Conservation (phyloP, 2,797 vertebrate genomes). For the Toxotes lorentzi region DNA sequence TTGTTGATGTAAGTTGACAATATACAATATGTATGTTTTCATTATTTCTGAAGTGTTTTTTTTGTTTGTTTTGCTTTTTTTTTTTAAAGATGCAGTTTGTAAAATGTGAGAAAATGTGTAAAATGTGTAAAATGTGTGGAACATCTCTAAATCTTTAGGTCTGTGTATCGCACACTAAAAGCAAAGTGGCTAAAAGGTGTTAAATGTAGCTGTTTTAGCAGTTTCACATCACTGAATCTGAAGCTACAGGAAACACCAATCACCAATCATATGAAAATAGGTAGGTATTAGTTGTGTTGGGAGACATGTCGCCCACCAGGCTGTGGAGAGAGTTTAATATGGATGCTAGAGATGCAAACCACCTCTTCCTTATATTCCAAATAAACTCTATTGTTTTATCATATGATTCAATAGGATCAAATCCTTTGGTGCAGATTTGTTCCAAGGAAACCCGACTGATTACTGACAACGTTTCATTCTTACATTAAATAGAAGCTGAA, state of each 20-base stretch:
- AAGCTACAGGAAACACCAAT: neutral
- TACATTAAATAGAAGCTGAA: neutral
- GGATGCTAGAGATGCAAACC: neutral
- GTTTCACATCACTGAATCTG: neutral
- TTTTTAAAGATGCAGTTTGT: conserved; percentile 74
- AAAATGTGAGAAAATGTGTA: neutral
- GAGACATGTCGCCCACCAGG: too few species aligned
- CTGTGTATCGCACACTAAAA: conserved; percentile 3
- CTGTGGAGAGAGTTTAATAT: too few species aligned
- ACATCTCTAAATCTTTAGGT: conserved; percentile 1
- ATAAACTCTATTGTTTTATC: neutral
- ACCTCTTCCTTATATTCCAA: neutral
- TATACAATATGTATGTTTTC: conserved; percentile 93
- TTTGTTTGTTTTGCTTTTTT: neutral
- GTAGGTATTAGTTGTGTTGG: neutral
- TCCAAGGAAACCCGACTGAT: neutral
- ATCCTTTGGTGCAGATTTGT: neutral
- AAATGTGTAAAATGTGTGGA: neutral
- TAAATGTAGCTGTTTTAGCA: conserved; percentile 18
- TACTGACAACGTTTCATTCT: neutral
- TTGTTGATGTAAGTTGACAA: conserved; percentile 99
- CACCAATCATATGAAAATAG: neutral
- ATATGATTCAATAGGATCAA: neutral
- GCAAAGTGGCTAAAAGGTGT: neutral
- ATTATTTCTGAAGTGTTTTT: conserved; percentile 70